These are phyloP conservation scores for Vultur gryphus DNA, from an alignment of 2,797 vertebrate species.

Conservation along the genomic window DNA sequence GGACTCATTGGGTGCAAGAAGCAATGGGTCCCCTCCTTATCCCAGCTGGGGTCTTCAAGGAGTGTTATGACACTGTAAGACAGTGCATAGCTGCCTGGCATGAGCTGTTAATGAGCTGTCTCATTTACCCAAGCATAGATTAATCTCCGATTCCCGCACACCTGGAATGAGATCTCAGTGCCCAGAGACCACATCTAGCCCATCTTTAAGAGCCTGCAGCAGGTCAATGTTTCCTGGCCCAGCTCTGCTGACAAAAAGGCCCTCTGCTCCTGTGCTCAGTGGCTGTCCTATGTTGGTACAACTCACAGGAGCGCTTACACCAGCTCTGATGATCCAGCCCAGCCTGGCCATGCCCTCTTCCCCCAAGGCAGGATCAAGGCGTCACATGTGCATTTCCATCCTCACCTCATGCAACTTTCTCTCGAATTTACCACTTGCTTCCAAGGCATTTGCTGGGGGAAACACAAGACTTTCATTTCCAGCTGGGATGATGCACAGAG, in stretches of 20 bases:
- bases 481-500: not conserved
- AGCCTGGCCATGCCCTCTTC: not conserved
- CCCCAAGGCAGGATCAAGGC: not conserved
- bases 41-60: not conserved
- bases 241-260: not conserved
- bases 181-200: not conserved
- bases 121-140: not conserved
- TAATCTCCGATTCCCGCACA: rapidly evolving
- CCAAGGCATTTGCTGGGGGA: not conserved
- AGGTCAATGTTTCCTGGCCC: rapidly evolving
- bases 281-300: not conserved
- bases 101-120: not conserved
- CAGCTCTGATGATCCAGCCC: not conserved
- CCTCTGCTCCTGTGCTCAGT: not conserved
- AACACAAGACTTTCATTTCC: not conserved
- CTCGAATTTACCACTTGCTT: not conserved
- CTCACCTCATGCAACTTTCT: not conserved
- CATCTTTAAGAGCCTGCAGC: not conserved
- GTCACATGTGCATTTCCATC: rapidly evolving
- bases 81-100: not conserved
- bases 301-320: not conserved
- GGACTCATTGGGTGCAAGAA: not conserved
- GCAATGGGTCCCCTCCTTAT: not conserved
- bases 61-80: not conserved
- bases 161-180: not conserved